phyloP scores from a whole-genome alignment of 2,113 vertebrate species.

The Empidonax traillii region DNA sequence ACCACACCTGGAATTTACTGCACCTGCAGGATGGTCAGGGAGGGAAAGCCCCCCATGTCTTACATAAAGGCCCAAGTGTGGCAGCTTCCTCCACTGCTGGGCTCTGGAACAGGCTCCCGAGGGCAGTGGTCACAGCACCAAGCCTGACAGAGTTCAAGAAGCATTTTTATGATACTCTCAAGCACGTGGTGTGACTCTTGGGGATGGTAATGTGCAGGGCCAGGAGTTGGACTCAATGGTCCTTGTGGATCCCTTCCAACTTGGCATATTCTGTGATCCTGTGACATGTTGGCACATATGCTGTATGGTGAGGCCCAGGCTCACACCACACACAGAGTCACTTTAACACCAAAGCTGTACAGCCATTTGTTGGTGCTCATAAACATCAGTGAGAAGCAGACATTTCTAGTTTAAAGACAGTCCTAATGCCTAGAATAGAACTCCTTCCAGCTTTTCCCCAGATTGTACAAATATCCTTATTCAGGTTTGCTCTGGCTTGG shows the following conservation, averaged over 20 bases:
- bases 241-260: neutral
- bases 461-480: rapidly evolving
- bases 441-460: neutral
- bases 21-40: neutral
- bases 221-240: neutral
- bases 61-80: neutral
- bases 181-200: neutral
- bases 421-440: neutral
- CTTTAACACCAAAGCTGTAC: neutral
- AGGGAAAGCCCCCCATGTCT: rapidly evolving
- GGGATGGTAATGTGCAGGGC: neutral
- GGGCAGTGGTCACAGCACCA: neutral
- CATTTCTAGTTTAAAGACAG: neutral
- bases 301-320: neutral
- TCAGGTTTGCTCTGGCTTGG: neutral
- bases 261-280: neutral
- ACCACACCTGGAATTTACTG: neutral
- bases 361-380: neutral
- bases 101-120: neutral
- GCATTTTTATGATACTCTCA: neutral
- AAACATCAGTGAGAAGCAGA: neutral
- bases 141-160: neutral
- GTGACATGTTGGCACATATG: neutral
- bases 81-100: neutral
- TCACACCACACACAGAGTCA: neutral